A percentile compares a stretch with the other conserved stretches of the same genome.
Conservation (phyloP, 2,113 vertebrate genomes). For the Addax nasomaculatus region DNA sequence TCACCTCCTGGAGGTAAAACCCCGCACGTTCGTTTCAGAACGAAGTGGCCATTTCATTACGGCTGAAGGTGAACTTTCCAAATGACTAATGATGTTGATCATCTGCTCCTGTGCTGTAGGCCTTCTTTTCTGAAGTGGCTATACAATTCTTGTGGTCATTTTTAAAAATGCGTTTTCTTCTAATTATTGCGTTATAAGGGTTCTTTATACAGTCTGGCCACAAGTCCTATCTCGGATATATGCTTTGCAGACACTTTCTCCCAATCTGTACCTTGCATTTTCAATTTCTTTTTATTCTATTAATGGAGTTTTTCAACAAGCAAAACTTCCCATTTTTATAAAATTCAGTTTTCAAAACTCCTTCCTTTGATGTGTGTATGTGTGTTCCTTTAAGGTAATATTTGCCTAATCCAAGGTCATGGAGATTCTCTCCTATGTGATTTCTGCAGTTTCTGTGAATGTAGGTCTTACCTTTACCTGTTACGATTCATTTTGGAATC, state of each 20-base stretch:
- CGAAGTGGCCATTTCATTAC: neutral
- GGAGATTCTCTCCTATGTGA: neutral
- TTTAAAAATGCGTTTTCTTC: neutral
- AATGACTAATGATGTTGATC: rapidly evolving
- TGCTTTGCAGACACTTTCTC: neutral
- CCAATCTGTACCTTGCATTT: neutral
- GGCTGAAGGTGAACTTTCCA: neutral
- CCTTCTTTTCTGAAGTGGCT: neutral
- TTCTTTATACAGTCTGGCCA: neutral
- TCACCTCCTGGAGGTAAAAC: neutral
- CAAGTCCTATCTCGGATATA: neutral
- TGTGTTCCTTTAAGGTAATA: neutral
- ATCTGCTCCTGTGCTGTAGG: neutral
- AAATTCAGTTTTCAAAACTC: neutral
- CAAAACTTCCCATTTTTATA: neutral
- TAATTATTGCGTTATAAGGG: neutral
- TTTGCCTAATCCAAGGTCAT: neutral
- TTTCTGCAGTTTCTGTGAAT: neutral
- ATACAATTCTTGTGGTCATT: neutral
- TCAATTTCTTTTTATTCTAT: neutral
- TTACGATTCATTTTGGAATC: neutral
- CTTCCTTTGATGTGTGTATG: neutral
- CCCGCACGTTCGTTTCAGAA: neutral
- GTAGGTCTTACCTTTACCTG: neutral
- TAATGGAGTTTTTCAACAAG: neutral